Conservation (phyloP, 2,113 vertebrate genomes). For the Guaruba guarouba region DNA sequence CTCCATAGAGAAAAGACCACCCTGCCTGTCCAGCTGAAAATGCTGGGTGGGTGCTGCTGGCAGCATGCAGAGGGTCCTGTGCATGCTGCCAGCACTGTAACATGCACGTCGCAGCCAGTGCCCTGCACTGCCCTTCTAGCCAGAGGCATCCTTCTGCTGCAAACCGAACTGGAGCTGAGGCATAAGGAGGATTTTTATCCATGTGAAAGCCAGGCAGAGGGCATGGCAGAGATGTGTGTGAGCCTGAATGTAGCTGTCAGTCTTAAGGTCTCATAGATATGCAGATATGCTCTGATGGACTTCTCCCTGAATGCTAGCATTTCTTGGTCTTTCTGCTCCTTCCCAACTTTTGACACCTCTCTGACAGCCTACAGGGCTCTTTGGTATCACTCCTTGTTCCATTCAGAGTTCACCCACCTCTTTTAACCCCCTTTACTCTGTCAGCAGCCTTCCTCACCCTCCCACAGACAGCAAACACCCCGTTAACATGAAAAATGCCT, state of each 20-base stretch:
- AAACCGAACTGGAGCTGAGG: background rate
- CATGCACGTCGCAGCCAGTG: background rate
- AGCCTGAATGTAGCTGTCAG: background rate
- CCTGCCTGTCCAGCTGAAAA: background rate
- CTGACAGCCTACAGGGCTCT: background rate
- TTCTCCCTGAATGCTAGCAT: background rate
- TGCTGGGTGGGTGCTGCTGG: background rate
- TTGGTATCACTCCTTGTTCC: conserved; percentile 2
- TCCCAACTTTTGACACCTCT: background rate
- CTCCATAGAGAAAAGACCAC: background rate
- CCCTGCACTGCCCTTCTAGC: background rate
- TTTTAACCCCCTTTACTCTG: conserved; percentile 7
- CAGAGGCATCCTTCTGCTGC: background rate
- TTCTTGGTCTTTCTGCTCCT: background rate
- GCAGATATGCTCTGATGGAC: background rate
- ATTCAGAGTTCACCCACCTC: conserved; percentile 17
- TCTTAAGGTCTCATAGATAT: background rate
- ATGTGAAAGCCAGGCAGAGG: background rate
- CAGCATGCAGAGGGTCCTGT: background rate
- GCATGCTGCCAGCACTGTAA: no score
- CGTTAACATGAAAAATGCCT: background rate
- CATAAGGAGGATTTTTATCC: background rate
- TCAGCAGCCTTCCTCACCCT: background rate
- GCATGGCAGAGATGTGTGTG: fast-evolving
- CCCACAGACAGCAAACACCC: background rate